phyloP scores from a whole-genome alignment of 1,140 invertebrate genomes.

The Teleogryllus occipitalis region DNA sequence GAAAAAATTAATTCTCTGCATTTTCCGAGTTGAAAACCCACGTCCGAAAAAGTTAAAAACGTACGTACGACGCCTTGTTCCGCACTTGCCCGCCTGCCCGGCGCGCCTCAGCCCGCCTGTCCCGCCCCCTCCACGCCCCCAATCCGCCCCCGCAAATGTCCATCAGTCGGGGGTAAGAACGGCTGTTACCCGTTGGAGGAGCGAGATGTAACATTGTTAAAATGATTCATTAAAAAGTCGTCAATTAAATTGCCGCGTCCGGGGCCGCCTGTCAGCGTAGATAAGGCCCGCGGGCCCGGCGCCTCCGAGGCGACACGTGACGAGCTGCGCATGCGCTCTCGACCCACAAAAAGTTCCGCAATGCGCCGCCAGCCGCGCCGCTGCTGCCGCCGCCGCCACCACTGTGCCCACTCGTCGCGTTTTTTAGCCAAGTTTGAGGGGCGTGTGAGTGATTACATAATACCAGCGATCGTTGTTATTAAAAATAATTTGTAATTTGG shows the following conservation, averaged over 20 bases:
- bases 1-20: too few relatives aligned
- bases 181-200: background rate
- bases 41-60: too few relatives aligned
- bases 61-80: background rate
- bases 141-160: background rate
- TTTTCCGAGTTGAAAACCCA: too few relatives aligned
- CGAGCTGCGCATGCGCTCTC: background rate
- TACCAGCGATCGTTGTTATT: background rate
- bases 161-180: background rate
- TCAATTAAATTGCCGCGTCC: conserved; percentile 3
- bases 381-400: too few relatives aligned
- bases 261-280: background rate
- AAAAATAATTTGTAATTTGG: background rate
- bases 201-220: conserved; percentile 4
- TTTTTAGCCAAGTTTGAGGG: background rate
- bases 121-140: too few relatives aligned
- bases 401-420: background rate
- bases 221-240: conserved; percentile 5
- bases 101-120: background rate
- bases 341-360: background rate
- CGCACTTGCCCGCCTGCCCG: too few relatives aligned
- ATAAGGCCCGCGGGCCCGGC: background rate
- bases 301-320: conserved; percentile 2
- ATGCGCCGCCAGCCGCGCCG: background rate
- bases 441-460: conserved; percentile 1